Percentiles rank a stretch among this genome's conserved stretches.
phyloP scores from a whole-genome alignment of 2,888 invertebrate species.

The Eupithecia dodoneata region DNA sequence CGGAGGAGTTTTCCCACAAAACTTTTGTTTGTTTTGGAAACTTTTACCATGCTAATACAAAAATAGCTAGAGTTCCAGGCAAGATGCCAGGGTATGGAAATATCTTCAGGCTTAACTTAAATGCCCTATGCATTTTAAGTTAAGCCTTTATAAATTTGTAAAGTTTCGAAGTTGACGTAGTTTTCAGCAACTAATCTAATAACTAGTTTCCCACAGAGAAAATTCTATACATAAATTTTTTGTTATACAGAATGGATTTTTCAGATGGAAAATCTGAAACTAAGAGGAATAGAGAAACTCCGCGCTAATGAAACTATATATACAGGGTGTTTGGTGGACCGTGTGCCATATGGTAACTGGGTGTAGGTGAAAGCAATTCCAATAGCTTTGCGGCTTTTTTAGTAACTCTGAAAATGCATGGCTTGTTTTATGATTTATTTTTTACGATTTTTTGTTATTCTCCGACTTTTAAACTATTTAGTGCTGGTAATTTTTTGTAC shows the following conservation, averaged over 20 bases:
- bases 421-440: too few species aligned
- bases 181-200: not conserved
- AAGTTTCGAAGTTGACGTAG: not conserved
- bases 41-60: not conserved
- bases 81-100: conserved; percentile 12
- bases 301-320: too few species aligned
- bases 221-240: not conserved
- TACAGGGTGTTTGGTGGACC: too few species aligned
- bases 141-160: too few species aligned
- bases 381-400: too few species aligned
- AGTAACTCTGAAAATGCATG: too few species aligned
- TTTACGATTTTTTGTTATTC: too few species aligned
- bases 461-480: too few species aligned
- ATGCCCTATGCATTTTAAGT: not conserved
- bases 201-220: not conserved
- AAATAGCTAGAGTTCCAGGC: conserved; percentile 9
- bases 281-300: not conserved
- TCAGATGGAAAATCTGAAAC: conserved; percentile 10
- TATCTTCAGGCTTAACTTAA: not conserved
- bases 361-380: too few species aligned
- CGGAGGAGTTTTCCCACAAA: conserved; percentile 14
- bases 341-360: too few species aligned
- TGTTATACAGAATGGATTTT: conserved; percentile 10
- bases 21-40: conserved; percentile 12
- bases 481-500: too few species aligned